Conservation (phyloP, 1,140 invertebrate genomes). For the Musca vetustissima region DNA sequence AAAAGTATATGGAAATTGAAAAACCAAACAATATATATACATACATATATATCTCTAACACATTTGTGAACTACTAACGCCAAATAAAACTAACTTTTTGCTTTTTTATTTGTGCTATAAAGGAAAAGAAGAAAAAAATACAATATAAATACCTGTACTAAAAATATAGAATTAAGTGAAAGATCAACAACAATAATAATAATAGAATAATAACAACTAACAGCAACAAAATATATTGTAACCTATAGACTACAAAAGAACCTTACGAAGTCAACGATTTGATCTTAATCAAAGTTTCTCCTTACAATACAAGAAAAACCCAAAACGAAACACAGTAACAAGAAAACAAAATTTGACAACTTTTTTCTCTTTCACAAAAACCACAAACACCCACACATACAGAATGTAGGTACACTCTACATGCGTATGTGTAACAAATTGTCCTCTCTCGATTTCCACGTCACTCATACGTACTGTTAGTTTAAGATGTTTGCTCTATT, state of each 20-base stretch:
- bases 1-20: background rate
- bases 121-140: no score
- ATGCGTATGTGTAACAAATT: no score
- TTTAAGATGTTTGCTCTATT: slow-evolving; percentile 13
- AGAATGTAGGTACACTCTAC: no score
- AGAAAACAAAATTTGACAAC: no score
- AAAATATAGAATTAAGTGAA: background rate
- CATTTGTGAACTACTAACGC: background rate
- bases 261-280: slow-evolving; percentile 22
- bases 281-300: slow-evolving; percentile 17
- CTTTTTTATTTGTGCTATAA: slow-evolving; percentile 13
- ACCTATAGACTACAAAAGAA: slow-evolving; percentile 18
- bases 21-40: slow-evolving; percentile 35
- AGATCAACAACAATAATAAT: background rate
- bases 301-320: no score
- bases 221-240: slow-evolving; percentile 8
- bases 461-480: slow-evolving; percentile 9
- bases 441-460: no score
- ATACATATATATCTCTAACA: slow-evolving; percentile 11
- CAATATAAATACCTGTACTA: background rate
- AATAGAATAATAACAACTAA: background rate
- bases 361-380: no score
- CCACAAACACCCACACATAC: no score
- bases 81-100: slow-evolving; percentile 6
- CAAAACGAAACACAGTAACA: no score